Evolutionary conservation across 1,140 invertebrate genomes (phyloP).

Genomic region (Melitaea cinxia): DNA sequence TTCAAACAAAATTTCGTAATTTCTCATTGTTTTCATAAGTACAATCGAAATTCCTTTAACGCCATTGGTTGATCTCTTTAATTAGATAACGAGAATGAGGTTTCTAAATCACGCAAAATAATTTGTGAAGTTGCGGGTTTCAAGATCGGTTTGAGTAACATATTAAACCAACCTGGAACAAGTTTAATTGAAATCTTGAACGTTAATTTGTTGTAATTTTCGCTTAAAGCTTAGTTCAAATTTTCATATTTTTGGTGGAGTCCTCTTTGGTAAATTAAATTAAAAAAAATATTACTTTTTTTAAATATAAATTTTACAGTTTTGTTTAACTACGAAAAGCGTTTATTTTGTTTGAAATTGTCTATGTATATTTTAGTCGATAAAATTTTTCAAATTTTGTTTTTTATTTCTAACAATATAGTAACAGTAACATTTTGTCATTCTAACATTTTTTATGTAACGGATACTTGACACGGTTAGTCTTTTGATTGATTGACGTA

Average conservation of each 20-base stretch:
- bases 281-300: too few relatives aligned
- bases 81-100: slow-evolving; percentile 10
- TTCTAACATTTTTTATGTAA: too few relatives aligned
- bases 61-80: slow-evolving; percentile 2
- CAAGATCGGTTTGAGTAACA: slow-evolving; percentile 4
- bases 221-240: not conserved
- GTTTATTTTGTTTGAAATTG: too few relatives aligned
- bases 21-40: not conserved
- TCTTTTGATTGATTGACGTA: slow-evolving; percentile 31
- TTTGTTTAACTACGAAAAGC: too few relatives aligned
- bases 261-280: too few relatives aligned
- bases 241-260: not conserved
- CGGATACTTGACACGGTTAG: slow-evolving; percentile 26
- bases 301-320: too few relatives aligned
- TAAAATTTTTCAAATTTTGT: too few relatives aligned
- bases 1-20: not conserved
- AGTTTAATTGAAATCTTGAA: not conserved
- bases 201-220: not conserved
- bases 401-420: too few relatives aligned
- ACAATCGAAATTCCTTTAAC: not conserved
- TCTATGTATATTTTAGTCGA: too few relatives aligned
- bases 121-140: slow-evolving; percentile 16
- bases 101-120: slow-evolving; percentile 18
- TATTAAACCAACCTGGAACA: slow-evolving; percentile 1
- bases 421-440: too few relatives aligned